phyloP scores from a whole-genome alignment of 2,797 vertebrate species.

The Enteromius argenteus region DNA sequence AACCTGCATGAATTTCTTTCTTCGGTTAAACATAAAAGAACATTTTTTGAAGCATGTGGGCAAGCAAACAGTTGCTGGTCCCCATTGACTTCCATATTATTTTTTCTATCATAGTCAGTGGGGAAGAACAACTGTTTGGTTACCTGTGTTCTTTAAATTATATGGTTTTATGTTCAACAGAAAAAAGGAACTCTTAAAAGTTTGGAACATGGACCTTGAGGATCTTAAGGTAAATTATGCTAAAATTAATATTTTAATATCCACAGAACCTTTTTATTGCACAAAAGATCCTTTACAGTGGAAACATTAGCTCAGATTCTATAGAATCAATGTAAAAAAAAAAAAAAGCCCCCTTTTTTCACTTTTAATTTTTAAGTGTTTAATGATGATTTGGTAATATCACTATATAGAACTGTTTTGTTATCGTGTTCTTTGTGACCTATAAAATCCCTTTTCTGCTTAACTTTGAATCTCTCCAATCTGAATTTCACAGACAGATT shows the following conservation, averaged over 20 bases:
- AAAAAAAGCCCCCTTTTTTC: not conserved
- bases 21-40: not conserved
- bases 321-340: not conserved
- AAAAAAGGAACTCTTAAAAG: not conserved
- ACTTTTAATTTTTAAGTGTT: not conserved
- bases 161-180: not conserved
- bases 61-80: not conserved
- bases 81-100: not conserved
- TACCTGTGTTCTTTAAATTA: not conserved
- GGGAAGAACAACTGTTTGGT: not conserved
- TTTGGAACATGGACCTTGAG: not conserved
- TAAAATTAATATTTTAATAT: not conserved
- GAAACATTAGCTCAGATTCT: not conserved
- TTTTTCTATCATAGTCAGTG: not conserved
- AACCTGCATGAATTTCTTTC: not conserved
- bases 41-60: not conserved
- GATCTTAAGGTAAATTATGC: not conserved
- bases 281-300: not conserved
- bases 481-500: not conserved
- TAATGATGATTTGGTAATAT: not conserved
- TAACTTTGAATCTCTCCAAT: constrained; percentile 1
- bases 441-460: not conserved
- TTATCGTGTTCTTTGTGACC: not conserved
- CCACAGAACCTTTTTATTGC: not conserved
- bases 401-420: not conserved